Percentiles rank a stretch among this genome's conserved stretches.
These are phyloP conservation scores for human (Homo sapiens) DNA, from an alignment of 2,113 vertebrate genomes.

Conservation along the genomic window GRCh38 chr2:13691501-13692000, in stretches of 20 bases:
- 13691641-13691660: neutral
- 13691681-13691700: neutral
- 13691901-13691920: neutral
- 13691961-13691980: neutral
- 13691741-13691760: neutral
- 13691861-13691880: neutral
- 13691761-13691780: neutral
- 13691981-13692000: neutral
- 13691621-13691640: neutral
- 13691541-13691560: neutral
- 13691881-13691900: neutral
- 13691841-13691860: neutral
- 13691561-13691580: neutral
- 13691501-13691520: neutral
- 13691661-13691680: neutral
- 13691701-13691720: no score
- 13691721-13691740: neutral
- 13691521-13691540: neutral
- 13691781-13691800: neutral
- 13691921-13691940: neutral
- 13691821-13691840: neutral
- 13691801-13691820: neutral
- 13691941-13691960: no score
- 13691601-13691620: neutral
- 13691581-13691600: neutral